Evolutionary conservation across 2,888 invertebrate genomes (phyloP).

Genomic region (Cactoblastis cactorum): DNA sequence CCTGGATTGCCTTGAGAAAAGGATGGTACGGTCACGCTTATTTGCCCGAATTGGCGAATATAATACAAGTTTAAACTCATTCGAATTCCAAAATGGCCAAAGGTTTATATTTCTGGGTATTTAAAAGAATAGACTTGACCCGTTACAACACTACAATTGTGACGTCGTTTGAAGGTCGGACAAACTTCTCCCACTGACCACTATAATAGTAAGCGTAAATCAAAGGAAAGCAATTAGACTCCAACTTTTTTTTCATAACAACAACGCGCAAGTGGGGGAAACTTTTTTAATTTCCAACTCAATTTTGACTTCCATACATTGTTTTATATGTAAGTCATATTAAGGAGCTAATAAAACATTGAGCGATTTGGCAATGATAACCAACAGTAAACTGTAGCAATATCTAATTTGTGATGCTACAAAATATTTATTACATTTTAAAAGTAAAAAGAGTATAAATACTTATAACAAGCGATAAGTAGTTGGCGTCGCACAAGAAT

Average conservation of each 20-base stretch:
- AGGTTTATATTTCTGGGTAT: not conserved
- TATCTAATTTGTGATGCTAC: no score
- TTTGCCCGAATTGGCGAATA: no score
- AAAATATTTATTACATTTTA: no score
- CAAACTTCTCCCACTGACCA: not conserved
- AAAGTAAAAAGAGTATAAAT: not conserved
- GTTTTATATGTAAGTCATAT: not conserved
- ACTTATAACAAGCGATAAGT: no score
- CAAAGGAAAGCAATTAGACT: conserved; percentile 10
- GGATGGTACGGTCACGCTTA: no score
- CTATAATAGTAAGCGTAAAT: conserved; percentile 7
- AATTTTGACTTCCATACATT: conserved; percentile 12
- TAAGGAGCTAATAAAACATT: not conserved
- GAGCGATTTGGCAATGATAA: not conserved
- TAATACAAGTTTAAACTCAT: no score
- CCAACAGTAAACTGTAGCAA: no score
- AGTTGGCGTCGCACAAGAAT: no score
- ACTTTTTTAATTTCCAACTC: conserved; percentile 14
- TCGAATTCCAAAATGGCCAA: no score
- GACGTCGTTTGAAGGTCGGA: not conserved
- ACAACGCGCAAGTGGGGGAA: conserved; percentile 4
- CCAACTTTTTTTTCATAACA: conserved; percentile 11
- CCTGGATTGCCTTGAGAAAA: no score
- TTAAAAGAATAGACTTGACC: not conserved
- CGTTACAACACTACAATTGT: not conserved